Conservation (phyloP, 35 echinoderm and acorn worm genomes). For the Stichopus chloronotus region DNA sequence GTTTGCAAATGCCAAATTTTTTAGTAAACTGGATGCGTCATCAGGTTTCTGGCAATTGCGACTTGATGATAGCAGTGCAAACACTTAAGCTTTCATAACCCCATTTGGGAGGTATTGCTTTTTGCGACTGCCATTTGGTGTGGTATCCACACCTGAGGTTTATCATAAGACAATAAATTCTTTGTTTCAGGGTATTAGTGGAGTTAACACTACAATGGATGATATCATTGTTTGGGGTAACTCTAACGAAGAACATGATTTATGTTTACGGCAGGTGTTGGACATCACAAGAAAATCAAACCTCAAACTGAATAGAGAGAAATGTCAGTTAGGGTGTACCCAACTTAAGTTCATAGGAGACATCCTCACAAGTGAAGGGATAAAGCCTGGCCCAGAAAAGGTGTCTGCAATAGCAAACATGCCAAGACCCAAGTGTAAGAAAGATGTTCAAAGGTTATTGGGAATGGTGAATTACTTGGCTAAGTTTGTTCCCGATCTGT, state of each 20-base stretch:
- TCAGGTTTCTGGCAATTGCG: slow-evolving; percentile 3
- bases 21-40: slow-evolving; percentile 5
- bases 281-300: neutral
- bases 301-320: slow-evolving; percentile 22
- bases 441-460: slow-evolving; percentile 13
- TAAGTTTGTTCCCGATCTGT: slow-evolving; percentile 36
- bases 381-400: slow-evolving; percentile 37
- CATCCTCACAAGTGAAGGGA: slow-evolving; percentile 2
- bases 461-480: slow-evolving; percentile 37
- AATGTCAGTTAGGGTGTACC: neutral
- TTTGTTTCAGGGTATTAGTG: slow-evolving; percentile 31
- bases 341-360: neutral
- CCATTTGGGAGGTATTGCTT: slow-evolving; percentile 22
- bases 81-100: neutral
- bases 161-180: slow-evolving; percentile 39
- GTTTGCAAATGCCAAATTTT: slow-evolving; percentile 6
- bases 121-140: slow-evolving; percentile 48
- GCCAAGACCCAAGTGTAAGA: neutral
- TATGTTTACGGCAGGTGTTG: slow-evolving; percentile 6
- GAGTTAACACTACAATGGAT: slow-evolving; percentile 52
- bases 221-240: slow-evolving; percentile 40
- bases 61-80: neutral
- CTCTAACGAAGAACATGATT: slow-evolving; percentile 10
- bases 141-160: slow-evolving; percentile 25
- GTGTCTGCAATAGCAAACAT: slow-evolving; percentile 33